These are phyloP conservation scores for Vicugna pacos DNA, from an alignment of 2,113 vertebrate species.

Conservation along the genomic window DNA sequence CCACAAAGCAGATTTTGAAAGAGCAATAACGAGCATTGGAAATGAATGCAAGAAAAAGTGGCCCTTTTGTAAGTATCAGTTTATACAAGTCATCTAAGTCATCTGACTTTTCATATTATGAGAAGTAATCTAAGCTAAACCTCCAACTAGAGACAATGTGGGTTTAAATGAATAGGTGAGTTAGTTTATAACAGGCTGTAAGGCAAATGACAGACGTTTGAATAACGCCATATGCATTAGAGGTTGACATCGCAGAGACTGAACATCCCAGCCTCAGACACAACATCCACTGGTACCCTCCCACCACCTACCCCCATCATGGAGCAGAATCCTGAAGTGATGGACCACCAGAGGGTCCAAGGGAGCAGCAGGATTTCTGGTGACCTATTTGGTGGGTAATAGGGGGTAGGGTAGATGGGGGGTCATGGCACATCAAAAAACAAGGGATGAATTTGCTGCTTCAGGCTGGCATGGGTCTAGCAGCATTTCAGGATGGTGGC, in stretches of 20 bases:
- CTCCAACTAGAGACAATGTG: background rate
- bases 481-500: background rate
- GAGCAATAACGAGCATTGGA: background rate
- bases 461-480: background rate
- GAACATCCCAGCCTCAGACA: background rate
- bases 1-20: background rate
- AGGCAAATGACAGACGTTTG: conserved; percentile 34
- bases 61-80: background rate
- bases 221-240: background rate
- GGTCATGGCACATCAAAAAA: background rate
- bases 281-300: background rate
- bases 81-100: background rate
- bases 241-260: background rate
- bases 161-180: background rate
- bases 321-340: background rate
- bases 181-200: background rate
- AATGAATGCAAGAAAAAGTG: background rate
- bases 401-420: background rate
- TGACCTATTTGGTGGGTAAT: background rate
- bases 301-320: background rate
- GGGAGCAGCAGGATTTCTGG: background rate
- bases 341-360: background rate
- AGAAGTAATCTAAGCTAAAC: background rate
- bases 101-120: background rate
- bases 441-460: background rate